Conservation (phyloP, 2,113 vertebrate genomes). For the Perccottus glenii region DNA sequence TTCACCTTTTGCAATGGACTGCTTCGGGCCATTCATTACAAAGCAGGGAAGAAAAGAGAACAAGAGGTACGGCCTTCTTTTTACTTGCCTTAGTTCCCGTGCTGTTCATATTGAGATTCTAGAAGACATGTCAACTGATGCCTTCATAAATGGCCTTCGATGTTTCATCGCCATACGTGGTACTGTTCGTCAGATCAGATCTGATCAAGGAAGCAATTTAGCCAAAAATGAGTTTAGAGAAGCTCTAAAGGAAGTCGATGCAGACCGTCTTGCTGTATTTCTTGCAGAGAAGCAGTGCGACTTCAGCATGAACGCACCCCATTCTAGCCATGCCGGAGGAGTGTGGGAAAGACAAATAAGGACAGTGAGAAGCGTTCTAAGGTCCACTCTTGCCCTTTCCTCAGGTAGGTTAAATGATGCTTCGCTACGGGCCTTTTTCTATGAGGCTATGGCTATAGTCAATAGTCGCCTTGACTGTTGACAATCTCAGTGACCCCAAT, state of each 20-base stretch:
- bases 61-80: too few species aligned
- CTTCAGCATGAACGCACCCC: conserved; percentile 8
- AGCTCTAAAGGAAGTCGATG: conserved; percentile 16
- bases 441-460: conserved; percentile 29
- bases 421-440: conserved; percentile 31
- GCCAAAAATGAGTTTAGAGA: conserved; percentile 21
- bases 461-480: conserved; percentile 16
- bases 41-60: too few species aligned
- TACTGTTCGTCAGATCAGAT: conserved; percentile 14
- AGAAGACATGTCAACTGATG: conserved; percentile 3
- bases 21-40: too few species aligned
- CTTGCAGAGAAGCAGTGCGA: conserved; percentile 18
- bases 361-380: conserved; percentile 4
- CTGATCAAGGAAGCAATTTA: conserved; percentile 41
- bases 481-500: conserved; percentile 22
- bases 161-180: conserved; percentile 27
- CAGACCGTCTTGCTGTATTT: neutral
- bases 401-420: conserved; percentile 18
- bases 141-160: conserved; percentile 27
- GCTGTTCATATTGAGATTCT: too few species aligned
- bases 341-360: conserved; percentile 36
- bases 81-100: too few species aligned
- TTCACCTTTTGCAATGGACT: too few species aligned
- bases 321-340: conserved; percentile 32
- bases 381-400: neutral